Base-by-base conservation (phyloP, 1,140 invertebrate genomes). In the Diplogasteroides magnus region DNA sequence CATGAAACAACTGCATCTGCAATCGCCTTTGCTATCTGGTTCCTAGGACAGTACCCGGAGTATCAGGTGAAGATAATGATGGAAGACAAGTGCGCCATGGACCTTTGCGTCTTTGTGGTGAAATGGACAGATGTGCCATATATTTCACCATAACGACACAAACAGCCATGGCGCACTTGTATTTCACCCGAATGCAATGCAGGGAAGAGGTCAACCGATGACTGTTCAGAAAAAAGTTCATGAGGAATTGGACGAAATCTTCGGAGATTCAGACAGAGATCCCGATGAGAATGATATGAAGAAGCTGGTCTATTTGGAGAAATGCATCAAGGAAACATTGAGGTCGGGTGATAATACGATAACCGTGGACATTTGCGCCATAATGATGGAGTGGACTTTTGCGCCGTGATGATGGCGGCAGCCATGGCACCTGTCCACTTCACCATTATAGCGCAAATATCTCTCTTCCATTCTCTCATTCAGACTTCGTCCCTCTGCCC, bases 1-100 rank as follows among this genome's bases (percentile, higher is more conserved):
- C 92, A 94, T 82, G 92, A 95, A 78, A 94, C 92, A 0, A 94
- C 91, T 0, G 90, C 91, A 1, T 89, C 90, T 62, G 90, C 88
- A 26, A 90, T 90, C 28, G 91, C 89, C 77, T 85, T 80, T 78
- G 77, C 84, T 26, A 76, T 82, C 32, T 85, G 83, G 86, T 82
- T 86, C 3, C 83, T 86, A 6, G 80, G 83, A 1, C 72, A 77
- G 31, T 78, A 84, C 29, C 84, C 84, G 73, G 83, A 80, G 28
- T 80, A 85, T 31, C 89, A 91, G 19, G 37, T 48, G 37, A 48
- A 48, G 6, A n/a, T n/a, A n/a, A n/a, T n/a, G n/a, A n/a, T n/a
- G n/a, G n/a, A n/a, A n/a, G n/a, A n/a, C n/a, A n/a, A n/a, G n/a
- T n/a, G n/a, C n/a, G n/a, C n/a, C n/a, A n/a, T n/a, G n/a, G n/a